Percentiles rank a stretch among this genome's conserved stretches.
These are phyloP conservation scores for Ormyrus rosae DNA, from an alignment of 2,888 invertebrate genomes.

Conservation along the genomic window DNA sequence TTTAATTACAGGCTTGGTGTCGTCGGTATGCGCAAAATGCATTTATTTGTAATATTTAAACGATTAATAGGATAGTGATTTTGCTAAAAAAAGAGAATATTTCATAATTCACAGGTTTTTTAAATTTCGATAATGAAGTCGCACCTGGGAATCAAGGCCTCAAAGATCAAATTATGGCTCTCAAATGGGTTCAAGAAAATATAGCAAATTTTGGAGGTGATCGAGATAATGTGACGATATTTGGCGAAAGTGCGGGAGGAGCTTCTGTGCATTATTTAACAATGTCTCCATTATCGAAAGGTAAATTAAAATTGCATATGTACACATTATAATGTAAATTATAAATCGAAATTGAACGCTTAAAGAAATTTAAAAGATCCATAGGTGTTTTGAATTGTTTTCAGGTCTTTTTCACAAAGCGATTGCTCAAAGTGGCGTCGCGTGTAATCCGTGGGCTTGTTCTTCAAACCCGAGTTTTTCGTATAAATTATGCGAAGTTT, in stretches of 20 bases:
- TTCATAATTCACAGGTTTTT: conserved; percentile 62
- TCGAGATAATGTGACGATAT: conserved; percentile 67
- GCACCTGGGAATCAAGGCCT: conserved; percentile 70
- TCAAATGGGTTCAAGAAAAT: conserved; percentile 70
- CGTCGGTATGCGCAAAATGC: conserved; percentile 53
- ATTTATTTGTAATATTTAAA: not conserved
- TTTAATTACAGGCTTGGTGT: conserved; percentile 61
- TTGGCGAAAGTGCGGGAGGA: conserved; percentile 67
- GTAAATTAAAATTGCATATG: conserved; percentile 57
- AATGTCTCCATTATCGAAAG: conserved; percentile 69
- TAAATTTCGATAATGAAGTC: conserved; percentile 68
- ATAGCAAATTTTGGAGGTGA: conserved; percentile 70
- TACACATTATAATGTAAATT: not conserved
- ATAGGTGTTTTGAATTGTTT: conserved; percentile 6
- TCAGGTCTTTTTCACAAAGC: conserved; percentile 71
- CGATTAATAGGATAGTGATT: not conserved
- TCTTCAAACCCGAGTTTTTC: conserved; percentile 55
- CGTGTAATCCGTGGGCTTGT: conserved; percentile 65
- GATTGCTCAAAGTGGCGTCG: conserved; percentile 68
- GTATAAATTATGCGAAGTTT: conserved; percentile 66
- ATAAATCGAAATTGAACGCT: not conserved
- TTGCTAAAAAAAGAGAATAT: not conserved
- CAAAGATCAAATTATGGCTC: conserved; percentile 70
- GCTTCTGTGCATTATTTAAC: conserved; percentile 68
- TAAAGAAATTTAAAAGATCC: not conserved